Percentiles rank a stretch among this genome's conserved stretches.
Conservation (phyloP, 2,113 vertebrate genomes). For the Phrynocephalus versicolor region DNA sequence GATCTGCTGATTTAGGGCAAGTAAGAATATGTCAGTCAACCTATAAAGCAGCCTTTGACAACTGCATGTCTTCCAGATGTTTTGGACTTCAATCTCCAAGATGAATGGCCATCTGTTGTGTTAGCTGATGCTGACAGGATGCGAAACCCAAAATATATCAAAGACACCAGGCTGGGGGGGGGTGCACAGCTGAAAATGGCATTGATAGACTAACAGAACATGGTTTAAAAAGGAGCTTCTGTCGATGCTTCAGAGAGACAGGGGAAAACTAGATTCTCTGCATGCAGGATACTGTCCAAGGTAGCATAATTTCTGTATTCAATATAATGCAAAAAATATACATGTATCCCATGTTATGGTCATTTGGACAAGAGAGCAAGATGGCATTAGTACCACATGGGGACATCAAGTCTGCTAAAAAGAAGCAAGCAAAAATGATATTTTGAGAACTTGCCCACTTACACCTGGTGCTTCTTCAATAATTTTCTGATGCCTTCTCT, state of each 20-base stretch:
- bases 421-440: not conserved
- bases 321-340: not conserved
- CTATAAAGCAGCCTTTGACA: not conserved
- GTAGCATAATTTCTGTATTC: not conserved
- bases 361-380: not conserved
- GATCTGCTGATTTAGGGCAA: no score
- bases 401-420: not conserved
- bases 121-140: no score
- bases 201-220: not conserved
- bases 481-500: constrained; percentile 97
- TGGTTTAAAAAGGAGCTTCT: not conserved
- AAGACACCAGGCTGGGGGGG: not conserved
- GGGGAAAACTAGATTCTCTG: not conserved
- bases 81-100: not conserved
- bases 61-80: not conserved
- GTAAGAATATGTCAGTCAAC: no score
- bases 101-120: not conserved
- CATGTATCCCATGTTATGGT: not conserved
- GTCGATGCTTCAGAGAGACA: not conserved
- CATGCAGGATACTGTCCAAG: not conserved
- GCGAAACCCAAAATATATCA: not conserved
- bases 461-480: constrained; percentile 98
- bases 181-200: no score
- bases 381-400: not conserved
- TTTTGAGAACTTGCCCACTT: constrained; percentile 46